phyloP scores from a whole-genome alignment of 2,888 invertebrate species.

The Sesia bembeciformis region DNA sequence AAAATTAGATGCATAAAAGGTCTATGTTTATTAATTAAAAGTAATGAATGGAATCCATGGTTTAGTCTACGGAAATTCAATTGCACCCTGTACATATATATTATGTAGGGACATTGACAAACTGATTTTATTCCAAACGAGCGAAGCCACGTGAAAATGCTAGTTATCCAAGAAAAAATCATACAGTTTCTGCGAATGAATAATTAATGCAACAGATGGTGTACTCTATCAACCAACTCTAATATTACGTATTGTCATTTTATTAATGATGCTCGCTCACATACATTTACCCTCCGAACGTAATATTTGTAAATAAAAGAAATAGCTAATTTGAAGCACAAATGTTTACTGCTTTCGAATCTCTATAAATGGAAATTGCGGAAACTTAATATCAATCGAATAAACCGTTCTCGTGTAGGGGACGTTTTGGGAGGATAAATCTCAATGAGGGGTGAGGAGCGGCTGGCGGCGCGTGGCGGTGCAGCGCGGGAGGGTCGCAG shows the following conservation, averaged over 20 bases:
- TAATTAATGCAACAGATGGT: constrained; percentile 47
- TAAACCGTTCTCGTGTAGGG: constrained; percentile 65
- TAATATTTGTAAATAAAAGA: constrained; percentile 45
- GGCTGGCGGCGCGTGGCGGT: constrained; percentile 26
- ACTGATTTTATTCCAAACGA: no score
- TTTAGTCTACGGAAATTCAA: no score
- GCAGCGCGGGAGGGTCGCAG: constrained; percentile 46
- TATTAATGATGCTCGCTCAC: constrained; percentile 47
- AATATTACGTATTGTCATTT: constrained; percentile 53
- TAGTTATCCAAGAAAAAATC: background rate
- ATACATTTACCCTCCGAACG: constrained; percentile 49
- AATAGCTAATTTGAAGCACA: constrained; percentile 36
- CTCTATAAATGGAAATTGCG: constrained; percentile 67
- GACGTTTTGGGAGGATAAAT: constrained; percentile 66
- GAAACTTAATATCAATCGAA: constrained; percentile 73
- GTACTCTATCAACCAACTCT: constrained; percentile 33
- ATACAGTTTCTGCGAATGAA: background rate
- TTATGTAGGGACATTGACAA: no score
- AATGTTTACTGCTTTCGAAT: constrained; percentile 48
- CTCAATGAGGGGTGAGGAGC: constrained; percentile 64
- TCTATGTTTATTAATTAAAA: no score
- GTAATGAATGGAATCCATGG: no score
- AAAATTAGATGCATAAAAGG: no score
- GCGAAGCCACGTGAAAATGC: constrained; percentile 5
- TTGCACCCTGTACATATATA: no score